Conservation (phyloP, 2,113 vertebrate genomes). For the Rhineura floridana region DNA sequence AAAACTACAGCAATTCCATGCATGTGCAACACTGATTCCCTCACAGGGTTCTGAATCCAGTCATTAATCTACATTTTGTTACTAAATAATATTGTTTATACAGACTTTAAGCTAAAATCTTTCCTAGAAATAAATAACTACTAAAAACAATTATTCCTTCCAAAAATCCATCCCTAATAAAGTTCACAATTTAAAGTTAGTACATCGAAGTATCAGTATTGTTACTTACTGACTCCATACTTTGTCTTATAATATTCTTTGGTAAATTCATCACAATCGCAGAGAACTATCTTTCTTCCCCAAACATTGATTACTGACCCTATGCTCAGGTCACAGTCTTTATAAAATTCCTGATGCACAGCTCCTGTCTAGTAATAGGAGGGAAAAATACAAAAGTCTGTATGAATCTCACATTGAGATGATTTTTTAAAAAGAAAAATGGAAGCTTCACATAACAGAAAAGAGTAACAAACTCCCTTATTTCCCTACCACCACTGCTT, state of each 20-base stretch:
- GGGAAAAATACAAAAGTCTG: conserved; percentile 33
- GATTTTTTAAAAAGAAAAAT: conserved; percentile 37
- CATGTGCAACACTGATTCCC: not conserved
- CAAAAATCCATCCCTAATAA: not conserved
- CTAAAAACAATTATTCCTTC: conserved; percentile 20
- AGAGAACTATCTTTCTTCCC: conserved; percentile 86
- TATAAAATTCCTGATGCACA: conserved; percentile 84
- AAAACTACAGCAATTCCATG: not conserved
- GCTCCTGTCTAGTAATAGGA: conserved; percentile 82
- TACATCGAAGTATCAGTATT: conserved; percentile 46
- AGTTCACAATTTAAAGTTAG: conserved; percentile 38
- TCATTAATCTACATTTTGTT: conserved; percentile 50
- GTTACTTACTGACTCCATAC: conserved; percentile 86
- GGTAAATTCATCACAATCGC: conserved; percentile 93
- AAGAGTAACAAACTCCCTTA: not conserved
- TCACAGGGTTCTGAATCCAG: not conserved
- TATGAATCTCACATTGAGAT: conserved; percentile 37
- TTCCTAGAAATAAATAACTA: conserved; percentile 19
- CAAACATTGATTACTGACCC: conserved; percentile 88
- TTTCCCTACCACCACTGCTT: not conserved
- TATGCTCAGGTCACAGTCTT: conserved; percentile 85
- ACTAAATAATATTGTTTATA: conserved; percentile 43
- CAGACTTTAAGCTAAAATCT: conserved; percentile 52
- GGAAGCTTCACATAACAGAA: conserved; percentile 21
- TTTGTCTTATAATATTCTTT: conserved; percentile 88